Evolutionary conservation across 53 echinoderm and acorn worm species (phyloP).

Genomic region (Hippasteria phrygiana): DNA sequence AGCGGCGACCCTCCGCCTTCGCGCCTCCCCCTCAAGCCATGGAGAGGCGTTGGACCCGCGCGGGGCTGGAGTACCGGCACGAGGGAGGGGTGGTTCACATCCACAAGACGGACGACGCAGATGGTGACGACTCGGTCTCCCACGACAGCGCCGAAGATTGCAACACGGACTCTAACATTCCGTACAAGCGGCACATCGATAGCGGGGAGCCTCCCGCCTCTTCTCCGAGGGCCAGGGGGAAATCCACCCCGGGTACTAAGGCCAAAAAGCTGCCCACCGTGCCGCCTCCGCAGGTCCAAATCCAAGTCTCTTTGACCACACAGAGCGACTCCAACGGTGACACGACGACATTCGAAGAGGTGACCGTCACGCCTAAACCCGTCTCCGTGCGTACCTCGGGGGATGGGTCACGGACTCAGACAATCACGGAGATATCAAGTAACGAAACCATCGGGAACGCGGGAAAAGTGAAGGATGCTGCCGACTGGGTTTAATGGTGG

Average conservation of each 20-base stretch:
- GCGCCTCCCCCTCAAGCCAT: slow-evolving; percentile 87
- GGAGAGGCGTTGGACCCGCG: slow-evolving; percentile 87
- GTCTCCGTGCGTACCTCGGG: slow-evolving; percentile 42
- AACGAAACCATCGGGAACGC: slow-evolving; percentile 11
- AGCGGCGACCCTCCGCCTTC: slow-evolving; percentile 85
- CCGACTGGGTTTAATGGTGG: slow-evolving; percentile 53
- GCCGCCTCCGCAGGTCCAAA: slow-evolving; percentile 52
- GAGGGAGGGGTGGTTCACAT: slow-evolving; percentile 90
- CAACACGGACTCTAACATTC: slow-evolving; percentile 13
- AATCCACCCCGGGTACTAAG: slow-evolving; percentile 46
- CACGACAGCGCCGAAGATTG: slow-evolving; percentile 28
- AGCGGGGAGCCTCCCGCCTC: slow-evolving; percentile 21
- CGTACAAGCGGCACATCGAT: slow-evolving; percentile 59
- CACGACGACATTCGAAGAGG: slow-evolving; percentile 33
- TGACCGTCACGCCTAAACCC: slow-evolving; percentile 56
- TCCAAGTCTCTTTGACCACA: slow-evolving; percentile 45
- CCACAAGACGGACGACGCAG: slow-evolving; percentile 80
- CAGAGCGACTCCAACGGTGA: slow-evolving; percentile 23
- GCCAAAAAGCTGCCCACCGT: slow-evolving; percentile 44
- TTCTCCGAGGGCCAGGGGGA: neutral
- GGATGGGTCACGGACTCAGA: slow-evolving; percentile 68
- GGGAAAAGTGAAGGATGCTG: slow-evolving; percentile 28
- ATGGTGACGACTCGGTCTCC: slow-evolving; percentile 37
- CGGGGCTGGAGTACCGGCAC: slow-evolving; percentile 85
- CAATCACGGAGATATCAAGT: slow-evolving; percentile 62